phyloP scores from a whole-genome alignment of 2,113 vertebrate genomes.

The Sporophila hypoxantha region DNA sequence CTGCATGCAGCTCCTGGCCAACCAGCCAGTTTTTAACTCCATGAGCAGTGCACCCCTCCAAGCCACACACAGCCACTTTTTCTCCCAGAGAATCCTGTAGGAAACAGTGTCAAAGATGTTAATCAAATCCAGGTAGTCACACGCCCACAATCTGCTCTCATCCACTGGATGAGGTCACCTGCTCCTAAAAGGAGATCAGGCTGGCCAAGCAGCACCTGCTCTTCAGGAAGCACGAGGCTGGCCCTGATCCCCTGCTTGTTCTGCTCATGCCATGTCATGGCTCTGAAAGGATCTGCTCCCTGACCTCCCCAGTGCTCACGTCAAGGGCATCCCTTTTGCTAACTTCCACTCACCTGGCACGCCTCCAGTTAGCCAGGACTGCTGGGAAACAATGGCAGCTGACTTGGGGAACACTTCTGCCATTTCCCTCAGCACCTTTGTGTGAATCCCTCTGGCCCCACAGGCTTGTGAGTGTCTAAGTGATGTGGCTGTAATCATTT shows the following conservation, averaged over 20 bases:
- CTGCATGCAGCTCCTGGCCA: neutral
- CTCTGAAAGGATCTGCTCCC: neutral
- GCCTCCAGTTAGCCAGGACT: neutral
- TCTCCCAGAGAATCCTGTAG: neutral
- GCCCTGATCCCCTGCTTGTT: neutral
- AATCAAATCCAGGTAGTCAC: too few species aligned
- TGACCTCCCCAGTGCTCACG: neutral
- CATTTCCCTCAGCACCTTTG: neutral
- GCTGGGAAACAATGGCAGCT: neutral
- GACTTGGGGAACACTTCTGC: neutral
- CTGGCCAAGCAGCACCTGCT: neutral
- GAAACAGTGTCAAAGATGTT: neutral
- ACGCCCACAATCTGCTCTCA: too few species aligned
- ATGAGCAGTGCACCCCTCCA: neutral
- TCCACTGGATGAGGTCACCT: neutral
- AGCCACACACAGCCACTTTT: neutral
- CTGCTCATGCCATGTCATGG: fast-evolving
- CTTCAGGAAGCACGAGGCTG: neutral
- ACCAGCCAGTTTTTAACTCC: neutral
- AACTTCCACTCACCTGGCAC: neutral
- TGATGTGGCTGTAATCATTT: neutral
- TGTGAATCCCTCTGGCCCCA: neutral
- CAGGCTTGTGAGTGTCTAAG: neutral
- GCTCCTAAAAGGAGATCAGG: neutral
- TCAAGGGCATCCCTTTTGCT: neutral